Base-by-base conservation (phyloP, 1,140 invertebrate genomes). In the Microvelia longipes region DNA sequence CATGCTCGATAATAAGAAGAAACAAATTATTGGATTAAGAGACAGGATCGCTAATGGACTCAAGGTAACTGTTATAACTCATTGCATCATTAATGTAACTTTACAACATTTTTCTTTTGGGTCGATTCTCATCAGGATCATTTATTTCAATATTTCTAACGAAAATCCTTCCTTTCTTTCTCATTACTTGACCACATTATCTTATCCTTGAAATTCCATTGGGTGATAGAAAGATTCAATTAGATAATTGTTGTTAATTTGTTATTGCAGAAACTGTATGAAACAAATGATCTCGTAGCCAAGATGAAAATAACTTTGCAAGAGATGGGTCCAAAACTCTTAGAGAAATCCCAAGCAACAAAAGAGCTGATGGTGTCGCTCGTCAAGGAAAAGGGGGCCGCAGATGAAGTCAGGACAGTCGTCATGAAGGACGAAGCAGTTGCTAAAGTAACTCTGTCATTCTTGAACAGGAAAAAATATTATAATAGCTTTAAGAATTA, bases 271-370 rank as follows among this genome's bases (percentile, higher is more conserved):
- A 94, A 94, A 88, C 75, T 94, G 26, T 84, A 90, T 74, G 90
- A 91, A 77, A 94, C 92, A 0, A 92, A 93, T 75, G 85, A 87
- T 68, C 84, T 90, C 71, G 91, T 96, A 0, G 88, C 86, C 19
- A 83, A 86, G 26, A 96, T 97, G 91, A 90, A 95, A 80, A 83
- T 88, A 70, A 89, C 94, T 74, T 81, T 98, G n/a, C 86, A 87
- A 26, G 85, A 87, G 29, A 84, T 98, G 76, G 90, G 92, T 73
- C 95, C 95, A 0, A 84, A 91, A 75, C 79, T 98, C 62, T 88
- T 91, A 28, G 84, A 88, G 73, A 94, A 94, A 75, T 90, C 92
- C 0, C 84, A 86, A 26, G 88, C 92, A 73, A 92, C 93, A 2
- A 86, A 87, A 60, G 85, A 87, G 65, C 82, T 96, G 71, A 87